phyloP scores from a whole-genome alignment of 2,113 vertebrate species.

The Aegotheles bennettii region DNA sequence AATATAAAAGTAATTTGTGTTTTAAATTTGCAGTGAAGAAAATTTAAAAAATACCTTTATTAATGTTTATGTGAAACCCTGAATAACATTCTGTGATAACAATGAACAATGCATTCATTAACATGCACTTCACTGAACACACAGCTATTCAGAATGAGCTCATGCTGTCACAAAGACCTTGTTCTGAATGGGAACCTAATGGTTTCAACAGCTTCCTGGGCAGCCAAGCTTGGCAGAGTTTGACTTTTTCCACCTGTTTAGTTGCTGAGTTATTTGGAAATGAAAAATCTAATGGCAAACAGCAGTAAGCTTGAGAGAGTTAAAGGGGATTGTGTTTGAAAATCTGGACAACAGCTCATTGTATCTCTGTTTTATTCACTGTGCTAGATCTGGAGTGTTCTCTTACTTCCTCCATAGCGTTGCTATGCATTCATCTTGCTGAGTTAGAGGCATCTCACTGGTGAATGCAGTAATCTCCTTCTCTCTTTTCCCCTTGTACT shows the following conservation, averaged over 20 bases:
- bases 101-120: constrained; percentile 57
- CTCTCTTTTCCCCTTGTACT: background rate
- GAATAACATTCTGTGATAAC: constrained; percentile 31
- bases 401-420: background rate
- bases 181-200: constrained; percentile 66
- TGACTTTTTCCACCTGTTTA: constrained; percentile 72
- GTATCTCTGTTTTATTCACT: background rate
- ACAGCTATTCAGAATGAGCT: constrained; percentile 59
- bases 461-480: background rate
- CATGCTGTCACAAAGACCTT: constrained; percentile 63
- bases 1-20: background rate
- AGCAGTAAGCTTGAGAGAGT: background rate
- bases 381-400: background rate
- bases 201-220: constrained; percentile 66
- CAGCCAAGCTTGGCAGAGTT: constrained; percentile 69
- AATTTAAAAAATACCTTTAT: constrained; percentile 5
- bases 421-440: background rate
- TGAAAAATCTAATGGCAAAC: constrained; percentile 53
- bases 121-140: constrained; percentile 54
- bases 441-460: background rate
- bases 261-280: constrained; percentile 58
- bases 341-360: constrained; percentile 14
- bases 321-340: constrained; percentile 21
- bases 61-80: constrained; percentile 12
- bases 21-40: background rate